Conservation (phyloP, 2,888 invertebrate genomes). For the Artemia sinica region DNA sequence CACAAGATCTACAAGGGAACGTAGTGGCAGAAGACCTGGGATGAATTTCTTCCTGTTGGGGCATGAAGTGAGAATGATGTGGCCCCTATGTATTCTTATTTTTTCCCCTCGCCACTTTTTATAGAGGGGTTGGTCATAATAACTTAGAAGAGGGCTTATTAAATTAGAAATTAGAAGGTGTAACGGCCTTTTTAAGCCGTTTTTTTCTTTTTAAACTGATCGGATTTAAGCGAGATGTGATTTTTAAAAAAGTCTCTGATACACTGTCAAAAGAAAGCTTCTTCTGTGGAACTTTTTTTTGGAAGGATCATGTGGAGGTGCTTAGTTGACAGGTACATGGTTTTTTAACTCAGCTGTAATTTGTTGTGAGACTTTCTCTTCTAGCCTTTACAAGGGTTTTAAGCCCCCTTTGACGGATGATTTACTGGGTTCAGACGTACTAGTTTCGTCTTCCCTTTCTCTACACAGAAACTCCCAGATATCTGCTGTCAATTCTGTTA, state of each 20-base stretch:
- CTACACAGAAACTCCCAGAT: conserved; percentile 62
- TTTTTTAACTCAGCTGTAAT: conserved; percentile 19
- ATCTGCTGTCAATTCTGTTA: conserved; percentile 47
- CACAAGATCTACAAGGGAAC: too few relatives aligned
- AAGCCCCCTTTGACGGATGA: background rate
- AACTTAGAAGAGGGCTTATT: too few relatives aligned
- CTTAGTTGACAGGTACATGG: conserved; percentile 18
- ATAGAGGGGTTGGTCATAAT: too few relatives aligned
- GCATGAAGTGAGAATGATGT: too few relatives aligned
- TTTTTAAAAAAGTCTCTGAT: conserved; percentile 51
- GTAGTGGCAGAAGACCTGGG: too few relatives aligned
- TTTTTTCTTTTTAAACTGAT: conserved; percentile 54
- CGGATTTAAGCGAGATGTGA: conserved; percentile 52
- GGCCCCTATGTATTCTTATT: too few relatives aligned
- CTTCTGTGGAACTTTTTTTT: conserved; percentile 30
- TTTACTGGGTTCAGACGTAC: conserved; percentile 3
- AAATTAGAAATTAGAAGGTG: too few relatives aligned
- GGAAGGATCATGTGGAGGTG: conserved; percentile 27
- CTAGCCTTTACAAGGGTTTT: background rate
- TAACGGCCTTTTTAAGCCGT: conserved; percentile 48
- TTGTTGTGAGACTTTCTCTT: background rate
- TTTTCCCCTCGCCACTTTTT: too few relatives aligned
- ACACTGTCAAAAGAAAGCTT: conserved; percentile 20
- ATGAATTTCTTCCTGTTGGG: too few relatives aligned
- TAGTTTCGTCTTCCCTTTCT: conserved; percentile 37